Evolutionary conservation across 2,113 vertebrate genomes (phyloP), one percentile per base, ranked within the genome.

Genomic region (Urocitellus parryii): DNA sequence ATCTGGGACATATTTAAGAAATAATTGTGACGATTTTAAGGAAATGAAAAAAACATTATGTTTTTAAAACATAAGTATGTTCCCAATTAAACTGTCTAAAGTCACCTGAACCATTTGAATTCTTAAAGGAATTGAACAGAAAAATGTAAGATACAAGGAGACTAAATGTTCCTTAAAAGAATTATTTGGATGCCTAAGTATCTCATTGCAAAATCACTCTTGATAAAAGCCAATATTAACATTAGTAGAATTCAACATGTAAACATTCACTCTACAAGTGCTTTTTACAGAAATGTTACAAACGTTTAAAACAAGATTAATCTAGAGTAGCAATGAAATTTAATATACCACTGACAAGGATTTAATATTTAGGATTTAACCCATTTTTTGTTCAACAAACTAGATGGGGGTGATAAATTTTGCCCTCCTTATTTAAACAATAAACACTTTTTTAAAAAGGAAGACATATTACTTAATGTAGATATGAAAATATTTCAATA

Each of bases 331-430:
- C 61, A 48, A 72, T 72, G 13, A 1, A 48, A 82, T 53, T 48
- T 81, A 78, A 68, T 24, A 45, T 3, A 42, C 10, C 39, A 56
- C 25, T 61, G 11, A 63, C 37, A 85, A 53, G 72, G 7, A 18
- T 61, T 94, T 68, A 82, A 29, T 88, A 91, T 65, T 97, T 88
- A 80, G 34, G 61, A 83, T 56, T n/a, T 74, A 63, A 94, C 17
- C 6, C 16, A 92, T 88, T 68, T 96, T 94, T 34, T 68, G 0
- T 80, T 96, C 61, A 84, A 42, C 48, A 79, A 87, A 51, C 27
- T 53, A 81, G 51, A 72, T 61, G 56, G 27, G 37, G 14, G 34
- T 87, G 10, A 14, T 74, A 68, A 9, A 32, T n/a, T 78, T 45
- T 83, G 17, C 27, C 17, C 18, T 94, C 63, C 20, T 88, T 77